Evolutionary conservation across 2,888 invertebrate genomes (phyloP), one percentile per base, ranked within the genome.

Genomic region (Dendrolimus pini): DNA sequence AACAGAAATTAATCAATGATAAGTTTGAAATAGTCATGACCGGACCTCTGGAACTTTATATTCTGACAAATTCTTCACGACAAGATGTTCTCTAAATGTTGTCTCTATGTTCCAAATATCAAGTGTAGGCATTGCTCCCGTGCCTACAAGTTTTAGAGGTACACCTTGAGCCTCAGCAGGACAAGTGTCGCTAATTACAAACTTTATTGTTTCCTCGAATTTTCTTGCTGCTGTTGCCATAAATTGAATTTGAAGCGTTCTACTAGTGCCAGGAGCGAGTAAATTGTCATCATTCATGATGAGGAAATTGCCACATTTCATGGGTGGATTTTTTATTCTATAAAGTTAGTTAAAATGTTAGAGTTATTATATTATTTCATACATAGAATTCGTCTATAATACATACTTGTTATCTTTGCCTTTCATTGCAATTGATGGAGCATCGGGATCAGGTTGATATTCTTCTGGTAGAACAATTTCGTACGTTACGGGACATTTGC

Each of bases 61-160:
- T 61, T 93, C 92, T 0, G 82, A 69, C 55, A 92, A 67, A 58
- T 78, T 83, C 67, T 93, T 89, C 1, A 93, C 91, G 60, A 94
- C 85, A 18, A 92, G 83, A 67, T 93, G 92, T 72, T 93, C 92
- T 60, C 89, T 86, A 70, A 94, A 94, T 1, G 94, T 93, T 2
- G 84, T 88, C 57, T 91, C 86, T 30, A 91, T 72, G 71, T 93
- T 91, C 72, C 88, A 82, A 59, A 93, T 91, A 70, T 93, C 92
- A 58, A 94, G 71, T 9, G 78, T 79, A 0, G 94, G 93, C 68
- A 92, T 79, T n/a, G 90, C 91, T 30, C 92, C 93, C 13, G 88
- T 89, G 2, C 92, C 92, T 1, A 85, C 82, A 7, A 94, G 69
- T 53, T 67, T 85, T 0, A 93, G 67, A 2, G 79, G 81, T 55